Base-by-base conservation (phyloP, 35 echinoderm and acorn worm genomes). In the Holothuria glaberrima region DNA sequence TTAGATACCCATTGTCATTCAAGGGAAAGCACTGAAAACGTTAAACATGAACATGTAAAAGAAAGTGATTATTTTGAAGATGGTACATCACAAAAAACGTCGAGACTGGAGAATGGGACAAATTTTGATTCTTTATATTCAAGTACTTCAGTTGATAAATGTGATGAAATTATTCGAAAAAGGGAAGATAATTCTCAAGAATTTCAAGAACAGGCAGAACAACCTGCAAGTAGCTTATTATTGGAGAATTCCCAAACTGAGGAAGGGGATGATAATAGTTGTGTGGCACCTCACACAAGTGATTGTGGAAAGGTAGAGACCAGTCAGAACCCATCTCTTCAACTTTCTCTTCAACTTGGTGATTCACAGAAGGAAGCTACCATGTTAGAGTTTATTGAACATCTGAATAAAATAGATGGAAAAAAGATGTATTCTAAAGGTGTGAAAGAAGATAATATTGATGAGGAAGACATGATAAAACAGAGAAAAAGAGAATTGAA, bases 301-400 rank as follows among this genome's bases (percentile, higher is more conserved):
- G 22, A 27, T 19, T 12, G n/a, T 27, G 31, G 9, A 27, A 27
- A 69, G 25, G 3, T 22, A 30, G 25, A 69, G 30, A 68, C 9
- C 0, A 32, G 10, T 9, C 19, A 48, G 48, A 2, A 5, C 5
- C 13, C 73, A 21, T 28, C 12, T 77, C 41, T 12, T 52, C 80
- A 83, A 22, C 80, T 62, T 61, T 16, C 12, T 77, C 73, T 26
- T 52, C 80, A 83, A 22, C 80, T 84, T 61, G 58, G 28, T 60
- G 80, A 84, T 61, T 22, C 7, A 6, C 21, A 64, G 21, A 84
- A 84, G 33, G 26, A 30, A n/a, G 28, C 26, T 7, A 63, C 29
- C 6, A 12, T 84, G 31, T 19, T 27, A 33, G 12, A 63, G 16
- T 84, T 61, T 28, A 61, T 84, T 63, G 33, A 48, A 33, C 52